Conservation (phyloP, 2,113 vertebrate genomes). For the Dasyornis broadbenti region DNA sequence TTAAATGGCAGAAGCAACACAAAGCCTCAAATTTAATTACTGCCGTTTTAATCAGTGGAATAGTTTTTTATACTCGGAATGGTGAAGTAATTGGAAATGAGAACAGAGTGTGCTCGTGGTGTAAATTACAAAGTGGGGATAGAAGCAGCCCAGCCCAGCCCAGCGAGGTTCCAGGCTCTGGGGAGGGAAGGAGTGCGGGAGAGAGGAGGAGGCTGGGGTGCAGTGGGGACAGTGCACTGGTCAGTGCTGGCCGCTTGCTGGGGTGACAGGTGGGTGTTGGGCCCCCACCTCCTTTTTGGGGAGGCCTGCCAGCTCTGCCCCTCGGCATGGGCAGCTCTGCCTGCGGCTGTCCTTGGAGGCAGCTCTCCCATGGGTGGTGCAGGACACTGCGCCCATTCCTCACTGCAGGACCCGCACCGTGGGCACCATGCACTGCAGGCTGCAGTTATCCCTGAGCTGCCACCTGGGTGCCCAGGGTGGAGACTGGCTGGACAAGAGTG, state of each 20-base stretch:
- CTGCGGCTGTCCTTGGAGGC: background rate
- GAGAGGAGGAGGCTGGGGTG: background rate
- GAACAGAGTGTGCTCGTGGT: background rate
- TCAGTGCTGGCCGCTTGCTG: accelerated
- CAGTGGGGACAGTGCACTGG: accelerated
- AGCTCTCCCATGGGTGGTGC: accelerated
- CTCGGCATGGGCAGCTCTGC: background rate
- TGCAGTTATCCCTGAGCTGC: accelerated
- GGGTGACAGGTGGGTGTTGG: background rate
- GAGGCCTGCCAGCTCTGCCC: background rate
- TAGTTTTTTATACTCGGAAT: background rate
- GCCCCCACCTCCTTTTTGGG: background rate
- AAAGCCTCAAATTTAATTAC: constrained; percentile 38
- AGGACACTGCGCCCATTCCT: accelerated
- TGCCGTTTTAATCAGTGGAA: constrained; percentile 3
- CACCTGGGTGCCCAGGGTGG: accelerated
- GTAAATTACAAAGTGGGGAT: background rate
- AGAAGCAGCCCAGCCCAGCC: background rate
- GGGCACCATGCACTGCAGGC: background rate
- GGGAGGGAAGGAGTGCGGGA: background rate
- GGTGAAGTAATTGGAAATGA: constrained; percentile 18
- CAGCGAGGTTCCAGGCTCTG: background rate
- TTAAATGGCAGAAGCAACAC: constrained; percentile 8
- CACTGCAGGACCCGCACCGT: background rate
- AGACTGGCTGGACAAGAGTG: background rate